Conservation (phyloP, 1,140 invertebrate genomes). For the Aporrectodea caliginosa region DNA sequence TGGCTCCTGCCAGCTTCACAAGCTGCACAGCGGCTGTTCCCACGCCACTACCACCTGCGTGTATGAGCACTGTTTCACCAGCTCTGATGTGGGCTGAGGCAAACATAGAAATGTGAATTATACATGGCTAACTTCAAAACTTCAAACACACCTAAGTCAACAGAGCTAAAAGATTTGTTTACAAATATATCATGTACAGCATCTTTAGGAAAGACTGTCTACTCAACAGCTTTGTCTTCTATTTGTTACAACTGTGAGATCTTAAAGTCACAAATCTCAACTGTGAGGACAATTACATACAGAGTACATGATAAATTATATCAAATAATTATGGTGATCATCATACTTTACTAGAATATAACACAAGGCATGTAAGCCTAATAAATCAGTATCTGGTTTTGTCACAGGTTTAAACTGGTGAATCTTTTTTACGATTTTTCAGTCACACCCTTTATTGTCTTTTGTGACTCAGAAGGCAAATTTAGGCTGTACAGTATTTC, state of each 20-base stretch:
- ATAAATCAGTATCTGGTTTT: too few relatives aligned
- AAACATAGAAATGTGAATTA: not conserved
- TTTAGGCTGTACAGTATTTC: too few relatives aligned
- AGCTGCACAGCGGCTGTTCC: slow-evolving; percentile 53
- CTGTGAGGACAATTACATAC: not conserved
- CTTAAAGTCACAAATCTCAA: not conserved
- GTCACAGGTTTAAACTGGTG: too few relatives aligned
- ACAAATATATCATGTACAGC: not conserved
- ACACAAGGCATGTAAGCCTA: too few relatives aligned
- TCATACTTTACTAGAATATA: too few relatives aligned
- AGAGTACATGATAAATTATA: too few relatives aligned
- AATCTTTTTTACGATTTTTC: not conserved
- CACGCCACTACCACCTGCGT: slow-evolving; percentile 54
- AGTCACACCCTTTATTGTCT: too few relatives aligned
- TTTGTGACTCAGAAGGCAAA: too few relatives aligned
- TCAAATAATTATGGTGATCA: too few relatives aligned
- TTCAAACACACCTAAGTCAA: not conserved
- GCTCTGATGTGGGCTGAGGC: slow-evolving; percentile 39
- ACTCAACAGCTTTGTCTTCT: not conserved
- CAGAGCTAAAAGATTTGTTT: not conserved
- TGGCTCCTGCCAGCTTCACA: slow-evolving; percentile 39
- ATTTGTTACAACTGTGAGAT: not conserved
- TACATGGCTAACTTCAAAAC: not conserved
- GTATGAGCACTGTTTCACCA: slow-evolving; percentile 49
- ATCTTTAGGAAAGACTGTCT: not conserved